These are phyloP conservation scores for Phyllopteryx taeniolatus DNA, from an alignment of 2,113 vertebrate species.

Conservation along the genomic window DNA sequence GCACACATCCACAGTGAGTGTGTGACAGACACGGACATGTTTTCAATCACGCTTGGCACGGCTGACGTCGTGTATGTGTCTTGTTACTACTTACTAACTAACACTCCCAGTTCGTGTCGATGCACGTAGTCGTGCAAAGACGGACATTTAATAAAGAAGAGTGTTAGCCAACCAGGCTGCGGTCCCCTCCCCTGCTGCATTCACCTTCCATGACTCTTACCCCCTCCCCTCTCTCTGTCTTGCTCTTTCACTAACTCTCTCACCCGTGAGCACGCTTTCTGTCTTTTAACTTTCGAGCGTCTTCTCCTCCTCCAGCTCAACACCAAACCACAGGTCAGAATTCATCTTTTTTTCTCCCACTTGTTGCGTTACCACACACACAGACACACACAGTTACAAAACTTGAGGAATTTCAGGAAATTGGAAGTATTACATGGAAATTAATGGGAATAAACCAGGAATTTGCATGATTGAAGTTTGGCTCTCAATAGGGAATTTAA, in stretches of 20 bases:
- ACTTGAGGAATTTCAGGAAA: not conserved
- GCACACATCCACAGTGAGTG: conserved; percentile 15
- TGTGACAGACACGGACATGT: conserved; percentile 37
- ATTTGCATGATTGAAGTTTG: too few species aligned
- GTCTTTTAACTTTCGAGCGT: conserved; percentile 64
- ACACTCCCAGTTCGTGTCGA: conserved; percentile 8
- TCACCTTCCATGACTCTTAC: conserved; percentile 56
- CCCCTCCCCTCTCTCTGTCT: conserved; percentile 19
- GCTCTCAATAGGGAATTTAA: too few species aligned
- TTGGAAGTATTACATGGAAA: not conserved
- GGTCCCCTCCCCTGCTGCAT: conserved; percentile 54
- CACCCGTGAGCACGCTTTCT: conserved; percentile 38
- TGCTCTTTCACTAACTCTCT: conserved; percentile 31
- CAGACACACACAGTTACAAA: not conserved
- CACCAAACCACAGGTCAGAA: conserved; percentile 73
- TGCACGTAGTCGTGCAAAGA: not conserved
- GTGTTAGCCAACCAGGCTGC: conserved; percentile 46
- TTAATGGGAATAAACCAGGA: not conserved
- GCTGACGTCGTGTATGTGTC: conserved; percentile 10
- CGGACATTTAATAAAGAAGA: conserved; percentile 38
- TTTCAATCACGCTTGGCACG: conserved; percentile 34
- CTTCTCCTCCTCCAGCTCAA: conserved; percentile 57
- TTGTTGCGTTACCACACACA: conserved; percentile 20
- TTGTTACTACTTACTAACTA: conserved; percentile 26
- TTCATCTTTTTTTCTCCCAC: conserved; percentile 32